Base-by-base conservation (phyloP, 2,797 vertebrate genomes). In the Arvicola amphibius region DNA sequence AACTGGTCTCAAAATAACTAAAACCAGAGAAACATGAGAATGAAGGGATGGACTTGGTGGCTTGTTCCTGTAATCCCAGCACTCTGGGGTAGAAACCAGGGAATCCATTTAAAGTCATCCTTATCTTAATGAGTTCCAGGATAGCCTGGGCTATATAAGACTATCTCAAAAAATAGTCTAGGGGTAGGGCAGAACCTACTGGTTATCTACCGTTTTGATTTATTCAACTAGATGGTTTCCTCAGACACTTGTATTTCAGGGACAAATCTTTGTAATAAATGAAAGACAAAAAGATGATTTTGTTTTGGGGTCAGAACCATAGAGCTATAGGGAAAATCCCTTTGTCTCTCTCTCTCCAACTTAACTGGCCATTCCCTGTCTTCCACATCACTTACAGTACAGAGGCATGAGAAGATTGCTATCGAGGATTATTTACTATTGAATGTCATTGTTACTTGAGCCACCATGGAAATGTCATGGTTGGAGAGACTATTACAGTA, bases 391-490 rank as follows among this genome's bases (percentile, higher is more conserved):
- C 53, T 65, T 93, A 56, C 80, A 80, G 59, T 88, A 2, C 13
- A 78, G 27, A 73, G 63, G 43, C 19, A 76, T 34, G 17, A 92
- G 73, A 59, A 51, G n/a, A 40, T 94, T 76, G 29, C 59, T 59
- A 23, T 92, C 86, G 2, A 48, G 27, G 40, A 93, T 90, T 95
- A 76, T 88, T 88, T 95, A 91, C 81, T 80, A 29, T 92, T 74
- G 63, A 93, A 88, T 96, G 87, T 90, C 51, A 40, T 77, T 89
- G 59, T 94, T 96, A 71, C 48, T 77, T 85, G 59, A 53, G 32
- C 61, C 85, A 74, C 61, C n/a, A 17, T 93, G 56, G 43, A 69
- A 96, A n/a, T 81, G 53, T 56, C 63, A 94, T 85, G 78, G 89
- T 80, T 94, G 74, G 12, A 86, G 73, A 81, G 59, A 90, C 59